These are phyloP conservation scores for Karalla daura DNA, from an alignment of 2,797 vertebrate genomes.

Conservation along the genomic window DNA sequence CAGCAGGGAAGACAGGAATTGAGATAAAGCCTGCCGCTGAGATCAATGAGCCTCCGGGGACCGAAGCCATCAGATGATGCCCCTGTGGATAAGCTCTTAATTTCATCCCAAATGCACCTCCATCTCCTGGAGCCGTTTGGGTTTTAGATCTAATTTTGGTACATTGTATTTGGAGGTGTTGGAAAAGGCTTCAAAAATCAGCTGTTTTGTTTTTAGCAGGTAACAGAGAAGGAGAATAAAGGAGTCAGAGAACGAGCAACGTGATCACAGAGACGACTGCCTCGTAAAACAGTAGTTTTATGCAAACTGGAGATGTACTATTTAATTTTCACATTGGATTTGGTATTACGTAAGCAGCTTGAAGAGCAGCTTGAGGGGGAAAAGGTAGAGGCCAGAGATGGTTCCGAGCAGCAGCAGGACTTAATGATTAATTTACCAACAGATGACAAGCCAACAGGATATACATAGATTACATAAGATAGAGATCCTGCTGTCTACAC, in stretches of 20 bases:
- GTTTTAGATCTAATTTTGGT: constrained; percentile 39
- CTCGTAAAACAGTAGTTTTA: neutral
- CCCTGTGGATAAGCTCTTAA: constrained; percentile 60
- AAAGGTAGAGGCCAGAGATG: constrained; percentile 43
- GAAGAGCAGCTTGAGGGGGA: constrained; percentile 63
- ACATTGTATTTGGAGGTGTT: constrained; percentile 21
- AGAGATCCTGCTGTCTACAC: constrained; percentile 50
- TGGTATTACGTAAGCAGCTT: constrained; percentile 63
- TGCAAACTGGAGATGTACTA: neutral
- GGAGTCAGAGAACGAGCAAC: neutral
- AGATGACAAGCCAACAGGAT: constrained; percentile 72
- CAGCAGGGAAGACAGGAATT: constrained; percentile 60
- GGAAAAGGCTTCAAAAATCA: neutral
- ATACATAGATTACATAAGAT: constrained; percentile 70
- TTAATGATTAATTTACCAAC: constrained; percentile 77
- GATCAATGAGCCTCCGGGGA: constrained; percentile 71
- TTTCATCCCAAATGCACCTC: constrained; percentile 48
- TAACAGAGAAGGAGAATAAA: neutral
- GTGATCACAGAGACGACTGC: neutral
- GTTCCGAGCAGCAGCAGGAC: constrained; percentile 59
- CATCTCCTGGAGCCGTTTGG: constrained; percentile 27
- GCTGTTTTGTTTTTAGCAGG: neutral
- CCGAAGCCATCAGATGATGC: constrained; percentile 60
- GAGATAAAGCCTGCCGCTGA: constrained; percentile 67
- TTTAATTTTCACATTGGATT: constrained; percentile 14